Evolutionary conservation across 2,888 invertebrate genomes (phyloP).

Genomic region (Nemapogon koenigi): DNA sequence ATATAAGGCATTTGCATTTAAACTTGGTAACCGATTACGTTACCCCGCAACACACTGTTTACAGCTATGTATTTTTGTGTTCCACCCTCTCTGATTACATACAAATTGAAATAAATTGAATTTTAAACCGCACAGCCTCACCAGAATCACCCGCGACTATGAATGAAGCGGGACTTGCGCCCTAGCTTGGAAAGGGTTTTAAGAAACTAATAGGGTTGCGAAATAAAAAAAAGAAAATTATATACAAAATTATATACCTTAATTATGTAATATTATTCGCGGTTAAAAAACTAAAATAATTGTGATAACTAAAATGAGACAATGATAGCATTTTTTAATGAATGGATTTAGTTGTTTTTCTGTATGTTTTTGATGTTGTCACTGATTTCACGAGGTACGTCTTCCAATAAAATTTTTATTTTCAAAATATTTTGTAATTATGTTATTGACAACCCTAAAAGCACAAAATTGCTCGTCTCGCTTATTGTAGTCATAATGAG

Average conservation of each 20-base stretch:
- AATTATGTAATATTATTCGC: background rate
- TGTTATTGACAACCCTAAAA: too few species aligned
- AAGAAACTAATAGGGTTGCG: background rate
- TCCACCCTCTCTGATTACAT: constrained; percentile 51
- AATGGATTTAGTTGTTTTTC: too few species aligned
- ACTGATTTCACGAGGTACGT: too few species aligned
- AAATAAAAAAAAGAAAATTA: background rate
- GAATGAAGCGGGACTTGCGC: constrained; percentile 7
- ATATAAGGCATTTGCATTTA: constrained; percentile 29
- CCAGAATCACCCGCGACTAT: constrained; percentile 26
- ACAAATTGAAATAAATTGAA: constrained; percentile 64
- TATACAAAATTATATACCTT: background rate
- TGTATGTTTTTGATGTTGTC: too few species aligned
- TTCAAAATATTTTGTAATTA: too few species aligned
- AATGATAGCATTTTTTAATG: background rate
- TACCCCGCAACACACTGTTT: constrained; percentile 33
- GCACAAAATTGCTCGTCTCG: too few species aligned
- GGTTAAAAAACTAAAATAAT: background rate
- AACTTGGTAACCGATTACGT: constrained; percentile 36
- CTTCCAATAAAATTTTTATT: too few species aligned
- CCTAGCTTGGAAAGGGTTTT: background rate
- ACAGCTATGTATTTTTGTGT: constrained; percentile 49
- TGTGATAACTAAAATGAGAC: background rate
- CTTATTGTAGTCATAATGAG: constrained; percentile 26
- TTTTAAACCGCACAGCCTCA: constrained; percentile 50